Conservation (phyloP, 2,113 vertebrate genomes). For the Mobula hypostoma region DNA sequence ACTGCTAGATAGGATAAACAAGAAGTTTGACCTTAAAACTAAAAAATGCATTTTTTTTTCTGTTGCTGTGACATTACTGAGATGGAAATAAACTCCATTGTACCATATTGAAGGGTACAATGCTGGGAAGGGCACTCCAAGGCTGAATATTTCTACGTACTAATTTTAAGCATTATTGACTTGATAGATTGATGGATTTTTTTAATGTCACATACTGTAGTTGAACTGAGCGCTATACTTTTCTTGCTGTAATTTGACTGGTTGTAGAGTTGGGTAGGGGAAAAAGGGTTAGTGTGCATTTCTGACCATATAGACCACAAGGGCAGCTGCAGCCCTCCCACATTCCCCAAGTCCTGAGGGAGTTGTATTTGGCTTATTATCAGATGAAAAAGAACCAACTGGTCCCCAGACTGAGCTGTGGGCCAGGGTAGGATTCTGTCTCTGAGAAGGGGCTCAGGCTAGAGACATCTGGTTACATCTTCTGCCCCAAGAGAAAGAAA, state of each 20-base stretch:
- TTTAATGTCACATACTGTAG: not conserved
- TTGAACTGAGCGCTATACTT: not conserved
- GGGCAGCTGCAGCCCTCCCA: not conserved
- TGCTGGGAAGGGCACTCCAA: not conserved
- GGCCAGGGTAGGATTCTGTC: not conserved
- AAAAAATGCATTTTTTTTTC: not conserved
- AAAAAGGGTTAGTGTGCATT: too few relatives aligned
- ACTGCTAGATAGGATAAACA: not conserved
- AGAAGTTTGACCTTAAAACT: not conserved
- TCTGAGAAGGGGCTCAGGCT: not conserved
- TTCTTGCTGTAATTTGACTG: not conserved
- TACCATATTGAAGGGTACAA: not conserved
- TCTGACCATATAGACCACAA: not conserved
- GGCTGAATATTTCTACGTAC: not conserved
- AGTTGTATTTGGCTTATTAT: not conserved
- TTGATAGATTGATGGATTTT: not conserved
- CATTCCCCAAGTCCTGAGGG: not conserved
- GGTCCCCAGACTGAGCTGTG: not conserved
- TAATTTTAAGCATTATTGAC: not conserved
- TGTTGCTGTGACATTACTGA: not conserved
- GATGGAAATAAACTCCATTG: too few relatives aligned
- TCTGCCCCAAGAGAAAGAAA: not conserved
- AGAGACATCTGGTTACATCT: not conserved
- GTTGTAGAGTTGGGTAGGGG: too few relatives aligned
- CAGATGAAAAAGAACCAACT: too few relatives aligned